Conservation (phyloP, 92 coral and sea anemone species). For the Actinostola sp. region DNA sequence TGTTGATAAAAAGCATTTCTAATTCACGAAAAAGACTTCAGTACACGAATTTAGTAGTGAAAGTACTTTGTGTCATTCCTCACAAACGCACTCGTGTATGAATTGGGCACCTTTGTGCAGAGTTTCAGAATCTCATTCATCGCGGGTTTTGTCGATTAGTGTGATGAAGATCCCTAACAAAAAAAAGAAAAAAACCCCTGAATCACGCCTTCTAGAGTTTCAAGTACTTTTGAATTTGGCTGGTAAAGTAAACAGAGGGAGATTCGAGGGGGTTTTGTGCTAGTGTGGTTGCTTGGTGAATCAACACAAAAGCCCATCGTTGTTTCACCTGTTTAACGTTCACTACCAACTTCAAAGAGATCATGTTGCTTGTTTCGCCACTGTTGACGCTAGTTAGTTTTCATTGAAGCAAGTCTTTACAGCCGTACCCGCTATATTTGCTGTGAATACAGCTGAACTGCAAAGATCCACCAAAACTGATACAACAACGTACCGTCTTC, state of each 20-base stretch:
- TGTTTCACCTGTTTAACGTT: conserved; percentile 16
- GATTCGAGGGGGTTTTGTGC: background rate
- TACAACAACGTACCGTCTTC: too few species aligned
- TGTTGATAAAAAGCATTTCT: too few species aligned
- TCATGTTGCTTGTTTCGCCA: background rate
- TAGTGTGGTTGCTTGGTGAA: background rate
- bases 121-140: too few species aligned
- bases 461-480: background rate
- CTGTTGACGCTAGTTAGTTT: background rate
- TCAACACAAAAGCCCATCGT: background rate
- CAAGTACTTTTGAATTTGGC: background rate
- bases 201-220: background rate
- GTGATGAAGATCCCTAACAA: background rate
- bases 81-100: too few species aligned
- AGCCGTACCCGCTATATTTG: conserved; percentile 3
- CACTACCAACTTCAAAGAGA: background rate
- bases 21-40: too few species aligned
- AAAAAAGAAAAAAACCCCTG: background rate
- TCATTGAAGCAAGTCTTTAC: conserved; percentile 3
- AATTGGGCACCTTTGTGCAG: too few species aligned
- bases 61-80: too few species aligned
- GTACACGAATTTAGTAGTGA: too few species aligned
- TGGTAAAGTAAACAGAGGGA: background rate
- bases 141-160: background rate
- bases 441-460: background rate